Evolutionary conservation across 1,140 invertebrate genomes (phyloP).

Genomic region (Drosophila rufa): DNA sequence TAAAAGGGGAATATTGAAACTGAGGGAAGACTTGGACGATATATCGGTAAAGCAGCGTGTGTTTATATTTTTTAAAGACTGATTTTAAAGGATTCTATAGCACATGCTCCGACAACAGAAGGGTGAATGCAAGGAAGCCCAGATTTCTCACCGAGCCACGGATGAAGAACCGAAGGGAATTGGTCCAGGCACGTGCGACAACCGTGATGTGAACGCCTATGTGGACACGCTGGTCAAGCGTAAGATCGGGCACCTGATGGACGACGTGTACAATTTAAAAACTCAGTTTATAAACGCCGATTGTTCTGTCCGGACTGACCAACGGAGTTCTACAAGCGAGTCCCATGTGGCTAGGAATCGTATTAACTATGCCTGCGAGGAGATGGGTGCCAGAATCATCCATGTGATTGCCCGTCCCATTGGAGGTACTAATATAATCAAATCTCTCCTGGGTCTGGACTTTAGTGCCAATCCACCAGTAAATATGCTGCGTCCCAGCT

Average conservation of each 20-base stretch:
- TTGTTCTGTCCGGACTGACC: background rate
- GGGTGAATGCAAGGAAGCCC: background rate
- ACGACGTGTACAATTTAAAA: slow-evolving; percentile 69
- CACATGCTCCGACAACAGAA: slow-evolving; percentile 21
- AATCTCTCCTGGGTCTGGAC: slow-evolving; percentile 55
- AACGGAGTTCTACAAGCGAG: background rate
- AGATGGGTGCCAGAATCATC: slow-evolving; percentile 59
- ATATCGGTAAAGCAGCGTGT: slow-evolving; percentile 39
- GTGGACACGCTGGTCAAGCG: slow-evolving; percentile 61
- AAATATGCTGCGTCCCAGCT: slow-evolving; percentile 54
- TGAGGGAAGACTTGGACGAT: slow-evolving; percentile 49
- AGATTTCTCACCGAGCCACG: slow-evolving; percentile 1
- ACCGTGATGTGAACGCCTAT: slow-evolving; percentile 41
- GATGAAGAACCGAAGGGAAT: background rate
- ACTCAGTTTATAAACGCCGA: slow-evolving; percentile 21
- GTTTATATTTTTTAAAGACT: too few relatives aligned
- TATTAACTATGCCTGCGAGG: slow-evolving; percentile 68
- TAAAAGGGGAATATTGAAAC: background rate
- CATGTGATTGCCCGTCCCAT: slow-evolving; percentile 49
- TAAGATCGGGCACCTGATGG: slow-evolving; percentile 55
- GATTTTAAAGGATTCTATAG: background rate
- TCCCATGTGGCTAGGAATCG: slow-evolving; percentile 3
- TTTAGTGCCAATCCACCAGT: slow-evolving; percentile 70
- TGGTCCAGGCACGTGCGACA: slow-evolving; percentile 5
- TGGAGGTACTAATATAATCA: slow-evolving; percentile 36